A percentile compares a stretch with the other conserved stretches of the same genome.
Conservation (phyloP, 1,140 invertebrate genomes). For the Drosophila insularis region DNA sequence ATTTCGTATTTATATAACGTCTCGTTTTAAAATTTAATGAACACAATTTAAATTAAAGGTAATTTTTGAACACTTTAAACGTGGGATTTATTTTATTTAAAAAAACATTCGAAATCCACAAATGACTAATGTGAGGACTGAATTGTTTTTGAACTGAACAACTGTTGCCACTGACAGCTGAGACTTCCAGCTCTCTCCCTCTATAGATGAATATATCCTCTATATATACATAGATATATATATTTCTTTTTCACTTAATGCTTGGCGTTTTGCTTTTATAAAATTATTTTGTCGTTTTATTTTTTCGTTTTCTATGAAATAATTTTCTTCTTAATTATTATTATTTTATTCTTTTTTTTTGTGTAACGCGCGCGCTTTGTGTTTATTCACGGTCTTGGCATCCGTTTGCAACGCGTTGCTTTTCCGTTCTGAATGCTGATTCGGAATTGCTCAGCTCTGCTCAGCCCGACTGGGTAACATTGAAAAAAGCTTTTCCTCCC, state of each 20-base stretch:
- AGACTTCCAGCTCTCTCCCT: not conserved
- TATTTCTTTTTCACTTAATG: not conserved
- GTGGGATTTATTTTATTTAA: not conserved
- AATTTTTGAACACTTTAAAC: constrained; percentile 24
- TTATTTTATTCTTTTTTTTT: not conserved
- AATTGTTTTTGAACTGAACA: not conserved
- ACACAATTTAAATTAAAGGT: constrained; percentile 52
- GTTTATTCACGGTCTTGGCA: constrained; percentile 38
- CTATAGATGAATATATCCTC: no score
- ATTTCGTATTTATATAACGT: constrained; percentile 36
- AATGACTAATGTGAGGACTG: not conserved
- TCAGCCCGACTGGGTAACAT: constrained; percentile 25
- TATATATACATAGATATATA: not conserved
- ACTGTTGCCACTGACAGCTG: constrained; percentile 6
- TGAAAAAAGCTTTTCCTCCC: constrained; percentile 65
- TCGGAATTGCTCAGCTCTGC: constrained; percentile 37
- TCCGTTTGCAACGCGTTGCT: constrained; percentile 70
- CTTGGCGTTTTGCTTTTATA: not conserved
- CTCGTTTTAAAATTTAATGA: constrained; percentile 38
- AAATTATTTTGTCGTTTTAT: not conserved
- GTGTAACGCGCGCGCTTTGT: constrained; percentile 24
- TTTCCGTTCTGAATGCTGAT: constrained; percentile 73
- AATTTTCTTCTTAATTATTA: constrained; percentile 4
- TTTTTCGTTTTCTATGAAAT: constrained; percentile 16
- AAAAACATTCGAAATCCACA: not conserved